Evolutionary conservation across 2,797 vertebrate species (phyloP), one percentile per base, ranked within the genome.

Genomic region (Rousettus madagascariensis): DNA sequence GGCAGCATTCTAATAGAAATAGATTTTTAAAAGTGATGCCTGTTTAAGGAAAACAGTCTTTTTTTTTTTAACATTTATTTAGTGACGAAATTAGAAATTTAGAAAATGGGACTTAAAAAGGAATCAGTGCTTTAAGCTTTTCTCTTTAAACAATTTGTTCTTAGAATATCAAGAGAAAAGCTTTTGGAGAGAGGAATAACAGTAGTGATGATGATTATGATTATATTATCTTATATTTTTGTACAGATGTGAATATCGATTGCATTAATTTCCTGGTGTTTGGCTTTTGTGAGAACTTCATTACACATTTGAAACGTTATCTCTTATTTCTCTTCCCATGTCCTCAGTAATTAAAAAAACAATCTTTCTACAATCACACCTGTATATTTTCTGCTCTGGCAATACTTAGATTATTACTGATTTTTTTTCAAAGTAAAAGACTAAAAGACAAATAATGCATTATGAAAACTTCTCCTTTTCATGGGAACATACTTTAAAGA

Each of bases 211-310:
- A 57, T 78, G 53, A 84, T 33, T 33, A 26, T 78, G 49, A 80
- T 38, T 30, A 30, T 68, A 72, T 6, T 80, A 36, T 51, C 6
- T 93, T 82, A 0, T 65, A 59, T 83, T 74, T 63, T 94, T 89
- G 57, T 89, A 57, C 1, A n/a, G 93, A 38, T 46, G 41, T 53
- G 10, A 66, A 82, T 38, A 84, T 5, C 13, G 77, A 2, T 86
- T 88, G 36, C 28, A 69, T 75, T 92, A 77, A 53, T 88, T 96
- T 79, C 43, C 43, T 69, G 33, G n/a, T 51, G 24, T 88, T 92
- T 94, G 36, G 69, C 61, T 95, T 90, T 86, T 79, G 15, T 95
- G 49, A 96, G 11, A 33, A 77, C 24, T 92, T 96, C 51, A 68
- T 30, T 71, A 26, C 2, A 15, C 17, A 15, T 92, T 94, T 69